Evolutionary conservation across 2,888 invertebrate genomes (phyloP), one percentile per base, ranked within the genome.

Genomic region (Drosophila formosana): DNA sequence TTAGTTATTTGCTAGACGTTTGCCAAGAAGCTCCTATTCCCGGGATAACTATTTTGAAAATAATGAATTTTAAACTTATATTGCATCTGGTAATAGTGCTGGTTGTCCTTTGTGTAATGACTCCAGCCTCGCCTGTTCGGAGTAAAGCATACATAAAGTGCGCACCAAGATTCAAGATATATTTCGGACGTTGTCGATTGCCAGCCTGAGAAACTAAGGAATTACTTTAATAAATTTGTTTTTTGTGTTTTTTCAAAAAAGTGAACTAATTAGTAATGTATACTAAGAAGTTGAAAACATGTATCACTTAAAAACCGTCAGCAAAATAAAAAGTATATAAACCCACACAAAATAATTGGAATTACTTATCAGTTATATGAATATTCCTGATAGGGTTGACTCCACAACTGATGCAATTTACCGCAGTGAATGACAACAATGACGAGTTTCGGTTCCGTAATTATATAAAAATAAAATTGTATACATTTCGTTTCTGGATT

Each of bases 121-220:
- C 23, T 6, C 3, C 46, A n/a, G 45, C 66, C 3, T 26, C 45
- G 11, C 55, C 79, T 9, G 37, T 18, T 3, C 3, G 9, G 4
- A 37, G 32, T 7, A 23, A 13, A 0, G 18, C 11, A 2, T 3
- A 8, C 4, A 7, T 1, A 5, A 60, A 69, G 9, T 71, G 86
- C n/a, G 58, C 67, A 1, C 39, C 64, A 0, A 58, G 71, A 9
- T 67, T 67, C 34, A 60, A 71, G 11, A 5, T 76, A n/a, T 76
- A 56, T 25, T 39, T 72, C 1, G 75, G 82, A 53, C 77, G 77
- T 39, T 85, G 84, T 47, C 85, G 75, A 8, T 43, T 51, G 58
- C 51, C 66, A 23, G 83, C 76, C 47, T 87, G 51, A 77, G n/a
- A 13, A 45, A 6, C 13, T 11, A 41, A 3, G 49, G 26, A 46